phyloP scores from a whole-genome alignment of 2,888 invertebrate genomes.

The Poecilobothrus nobilitatus region DNA sequence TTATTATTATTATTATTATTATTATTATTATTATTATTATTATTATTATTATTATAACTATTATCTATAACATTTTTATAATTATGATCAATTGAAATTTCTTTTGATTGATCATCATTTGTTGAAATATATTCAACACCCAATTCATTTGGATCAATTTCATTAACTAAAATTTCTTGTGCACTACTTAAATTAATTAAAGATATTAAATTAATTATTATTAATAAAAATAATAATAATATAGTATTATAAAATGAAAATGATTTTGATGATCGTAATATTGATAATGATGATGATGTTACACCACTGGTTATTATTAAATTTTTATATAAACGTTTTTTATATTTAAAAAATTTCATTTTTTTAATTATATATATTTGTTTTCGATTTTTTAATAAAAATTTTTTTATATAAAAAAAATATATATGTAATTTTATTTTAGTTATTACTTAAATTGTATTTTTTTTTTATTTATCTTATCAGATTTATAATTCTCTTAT shows the following conservation, averaged over 20 bases:
- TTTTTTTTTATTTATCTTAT: background rate
- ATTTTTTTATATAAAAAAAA: too few species aligned
- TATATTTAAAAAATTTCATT: conserved; percentile 1
- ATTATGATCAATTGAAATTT: background rate
- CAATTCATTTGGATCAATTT: conserved; percentile 16
- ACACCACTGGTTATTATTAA: background rate
- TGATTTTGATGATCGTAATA: background rate
- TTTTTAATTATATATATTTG: background rate
- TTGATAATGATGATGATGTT: background rate
- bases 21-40: background rate
- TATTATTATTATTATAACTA: background rate
- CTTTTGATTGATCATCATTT: background rate
- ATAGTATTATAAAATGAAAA: background rate
- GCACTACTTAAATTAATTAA: conserved; percentile 4
- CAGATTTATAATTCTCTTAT: background rate
- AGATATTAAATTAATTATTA: too few species aligned
- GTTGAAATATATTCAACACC: background rate
- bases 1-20: background rate
- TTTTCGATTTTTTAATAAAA: background rate
- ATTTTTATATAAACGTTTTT: background rate
- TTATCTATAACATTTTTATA: background rate
- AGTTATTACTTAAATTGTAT: too few species aligned
- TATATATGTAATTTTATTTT: too few species aligned
- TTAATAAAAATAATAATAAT: background rate
- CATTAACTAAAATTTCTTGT: conserved; percentile 18